Evolutionary conservation across 2,113 vertebrate genomes (phyloP).

Genomic region (Malurus melanocephalus): DNA sequence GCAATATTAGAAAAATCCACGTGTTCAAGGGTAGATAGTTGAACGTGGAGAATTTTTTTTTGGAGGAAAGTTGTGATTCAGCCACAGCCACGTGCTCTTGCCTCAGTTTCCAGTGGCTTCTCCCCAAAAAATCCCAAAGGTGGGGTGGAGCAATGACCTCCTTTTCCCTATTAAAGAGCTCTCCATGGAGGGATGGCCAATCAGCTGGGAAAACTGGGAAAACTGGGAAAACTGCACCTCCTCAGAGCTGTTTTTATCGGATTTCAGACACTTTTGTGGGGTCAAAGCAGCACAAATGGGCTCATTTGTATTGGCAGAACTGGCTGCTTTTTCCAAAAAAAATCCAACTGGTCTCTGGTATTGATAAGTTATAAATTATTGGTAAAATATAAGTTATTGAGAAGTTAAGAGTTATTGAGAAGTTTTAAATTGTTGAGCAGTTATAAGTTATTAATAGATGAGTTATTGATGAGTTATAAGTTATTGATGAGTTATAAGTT

Average conservation of each 20-base stretch:
- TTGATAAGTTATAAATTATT: neutral
- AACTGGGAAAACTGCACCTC: neutral
- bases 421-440: too few species aligned
- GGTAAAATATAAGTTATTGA: neutral
- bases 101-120: neutral
- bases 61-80: neutral
- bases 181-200: neutral
- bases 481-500: rapidly evolving
- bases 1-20: too few species aligned
- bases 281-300: neutral
- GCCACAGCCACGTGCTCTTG: neutral
- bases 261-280: neutral
- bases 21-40: neutral
- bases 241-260: rapidly evolving
- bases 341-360: neutral
- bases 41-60: neutral
- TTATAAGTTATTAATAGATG: too few species aligned
- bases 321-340: neutral
- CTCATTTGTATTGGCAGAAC: rapidly evolving
- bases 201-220: neutral
- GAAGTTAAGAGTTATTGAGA: rapidly evolving
- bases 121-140: too few species aligned
- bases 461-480: neutral
- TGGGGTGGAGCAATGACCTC: neutral
- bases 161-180: neutral